Conservation (phyloP, 2,888 invertebrate species). For the Dusona sp. region DNA sequence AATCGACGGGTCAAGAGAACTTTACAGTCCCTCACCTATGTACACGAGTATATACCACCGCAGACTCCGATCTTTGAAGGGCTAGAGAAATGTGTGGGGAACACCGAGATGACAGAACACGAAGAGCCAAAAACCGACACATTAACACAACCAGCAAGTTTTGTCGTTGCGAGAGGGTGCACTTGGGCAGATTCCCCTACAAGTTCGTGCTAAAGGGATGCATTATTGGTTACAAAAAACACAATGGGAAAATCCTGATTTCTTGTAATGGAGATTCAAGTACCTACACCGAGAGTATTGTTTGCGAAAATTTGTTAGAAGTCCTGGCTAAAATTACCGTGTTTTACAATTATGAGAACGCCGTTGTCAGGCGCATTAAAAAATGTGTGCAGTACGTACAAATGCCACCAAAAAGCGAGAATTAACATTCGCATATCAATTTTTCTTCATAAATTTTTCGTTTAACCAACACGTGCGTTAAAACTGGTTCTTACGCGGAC, state of each 20-base stretch:
- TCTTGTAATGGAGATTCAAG: not conserved
- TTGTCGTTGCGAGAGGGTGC: not conserved
- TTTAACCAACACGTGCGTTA: too few relatives aligned
- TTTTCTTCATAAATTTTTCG: too few relatives aligned
- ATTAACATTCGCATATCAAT: too few relatives aligned
- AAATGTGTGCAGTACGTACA: too few relatives aligned
- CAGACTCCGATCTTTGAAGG: constrained; percentile 15
- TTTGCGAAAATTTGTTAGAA: too few relatives aligned
- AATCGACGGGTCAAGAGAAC: constrained; percentile 44
- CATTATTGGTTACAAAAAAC: not conserved
- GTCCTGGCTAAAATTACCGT: too few relatives aligned
- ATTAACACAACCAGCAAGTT: not conserved
- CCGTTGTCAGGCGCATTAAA: too few relatives aligned
- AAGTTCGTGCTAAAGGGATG: not conserved
- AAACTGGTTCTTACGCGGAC: too few relatives aligned
- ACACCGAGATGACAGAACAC: constrained; percentile 5
- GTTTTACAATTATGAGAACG: too few relatives aligned
- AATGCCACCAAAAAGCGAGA: too few relatives aligned
- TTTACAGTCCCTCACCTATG: constrained; percentile 24
- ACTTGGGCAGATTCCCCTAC: not conserved
- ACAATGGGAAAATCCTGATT: not conserved
- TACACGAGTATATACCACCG: not conserved
- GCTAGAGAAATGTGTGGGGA: not conserved
- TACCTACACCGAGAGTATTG: not conserved
- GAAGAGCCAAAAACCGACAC: not conserved